phyloP scores from a whole-genome alignment of 2,797 vertebrate species.

The Scolopax bukidnonensis region DNA sequence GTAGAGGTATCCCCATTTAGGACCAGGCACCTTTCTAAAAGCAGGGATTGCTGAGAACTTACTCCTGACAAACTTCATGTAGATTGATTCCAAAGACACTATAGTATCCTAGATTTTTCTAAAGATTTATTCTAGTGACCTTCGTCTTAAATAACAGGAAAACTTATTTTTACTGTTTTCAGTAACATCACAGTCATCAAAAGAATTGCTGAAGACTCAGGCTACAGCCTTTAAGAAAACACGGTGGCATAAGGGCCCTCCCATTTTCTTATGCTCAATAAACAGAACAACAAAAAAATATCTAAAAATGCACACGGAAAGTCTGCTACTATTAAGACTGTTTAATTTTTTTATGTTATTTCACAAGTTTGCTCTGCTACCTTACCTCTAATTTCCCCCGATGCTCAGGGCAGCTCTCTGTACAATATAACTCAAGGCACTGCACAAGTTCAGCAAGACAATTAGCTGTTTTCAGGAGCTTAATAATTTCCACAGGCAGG shows the following conservation, averaged over 20 bases:
- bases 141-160: not conserved
- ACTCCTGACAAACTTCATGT: not conserved
- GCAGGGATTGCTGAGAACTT: not conserved
- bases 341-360: not conserved
- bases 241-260: not conserved
- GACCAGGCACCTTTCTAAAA: not conserved
- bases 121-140: not conserved
- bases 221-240: not conserved
- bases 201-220: not conserved
- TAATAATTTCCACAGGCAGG: not conserved
- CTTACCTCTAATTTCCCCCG: not conserved
- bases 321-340: not conserved
- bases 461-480: not conserved
- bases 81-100: not conserved
- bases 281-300: not conserved
- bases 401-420: not conserved
- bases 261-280: not conserved
- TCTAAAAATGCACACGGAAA: not conserved
- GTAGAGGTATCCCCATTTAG: not conserved
- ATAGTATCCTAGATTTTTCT: not conserved
- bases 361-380: not conserved
- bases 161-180: not conserved
- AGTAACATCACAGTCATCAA: not conserved
- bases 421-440: not conserved
- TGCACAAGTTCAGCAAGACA: fast-evolving